These are phyloP conservation scores for Pycnonotus jocosus DNA, from an alignment of 2,113 vertebrate species.

Conservation along the genomic window DNA sequence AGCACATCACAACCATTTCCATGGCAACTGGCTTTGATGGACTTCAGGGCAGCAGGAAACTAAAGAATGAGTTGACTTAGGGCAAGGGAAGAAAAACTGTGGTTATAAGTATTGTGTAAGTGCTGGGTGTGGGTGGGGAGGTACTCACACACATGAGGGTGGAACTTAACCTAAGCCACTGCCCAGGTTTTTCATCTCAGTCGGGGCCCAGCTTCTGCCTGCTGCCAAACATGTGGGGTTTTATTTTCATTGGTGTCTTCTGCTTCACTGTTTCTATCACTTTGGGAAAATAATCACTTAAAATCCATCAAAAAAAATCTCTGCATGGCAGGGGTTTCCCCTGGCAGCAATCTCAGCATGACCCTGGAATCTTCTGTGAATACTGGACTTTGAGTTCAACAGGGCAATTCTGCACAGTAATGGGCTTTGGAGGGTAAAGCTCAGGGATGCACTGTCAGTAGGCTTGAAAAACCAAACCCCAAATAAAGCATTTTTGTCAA, in stretches of 20 bases:
- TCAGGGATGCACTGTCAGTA: not conserved
- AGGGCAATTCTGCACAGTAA: not conserved
- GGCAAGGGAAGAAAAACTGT: not conserved
- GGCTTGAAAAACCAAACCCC: not conserved
- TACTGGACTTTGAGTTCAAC: not conserved
- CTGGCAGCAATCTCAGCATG: not conserved
- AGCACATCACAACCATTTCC: slow-evolving; percentile 32
- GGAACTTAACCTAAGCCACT: not conserved
- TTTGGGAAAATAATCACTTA: not conserved
- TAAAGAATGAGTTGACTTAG: slow-evolving; percentile 10
- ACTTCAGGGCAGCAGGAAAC: slow-evolving; percentile 19
- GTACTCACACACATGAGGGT: not conserved
- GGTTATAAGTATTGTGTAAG: not conserved
- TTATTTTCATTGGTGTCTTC: not conserved
- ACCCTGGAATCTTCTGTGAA: not conserved
- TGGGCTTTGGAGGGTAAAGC: not conserved
- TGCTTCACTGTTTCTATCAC: not conserved
- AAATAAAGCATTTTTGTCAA: not conserved
- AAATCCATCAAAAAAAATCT: not conserved
- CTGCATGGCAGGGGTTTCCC: not conserved
- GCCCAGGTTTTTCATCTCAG: not conserved
- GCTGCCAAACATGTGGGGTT: not conserved
- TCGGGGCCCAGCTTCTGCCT: not conserved
- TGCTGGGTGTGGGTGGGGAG: not conserved
- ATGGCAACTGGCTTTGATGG: slow-evolving; percentile 52